Percentiles rank a stretch among this genome's conserved stretches.
phyloP scores from a whole-genome alignment of 1,140 invertebrate species.

The Drosophila bocqueti region DNA sequence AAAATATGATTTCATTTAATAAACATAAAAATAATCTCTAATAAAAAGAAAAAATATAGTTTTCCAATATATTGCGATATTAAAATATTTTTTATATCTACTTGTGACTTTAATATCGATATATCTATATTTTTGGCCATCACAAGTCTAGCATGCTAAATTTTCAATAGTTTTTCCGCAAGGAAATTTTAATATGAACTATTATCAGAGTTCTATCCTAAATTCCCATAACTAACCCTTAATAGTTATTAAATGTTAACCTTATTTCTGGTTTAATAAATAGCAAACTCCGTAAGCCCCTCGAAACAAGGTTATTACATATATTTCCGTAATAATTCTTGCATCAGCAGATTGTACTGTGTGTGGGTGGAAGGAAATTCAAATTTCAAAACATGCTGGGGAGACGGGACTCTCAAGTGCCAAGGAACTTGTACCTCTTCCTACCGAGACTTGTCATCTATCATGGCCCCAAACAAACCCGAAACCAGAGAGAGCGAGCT shows the following conservation, averaged over 20 bases:
- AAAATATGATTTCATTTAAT: no score
- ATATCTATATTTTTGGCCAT: background rate
- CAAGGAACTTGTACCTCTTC: slow-evolving; percentile 65
- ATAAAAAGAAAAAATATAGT: no score
- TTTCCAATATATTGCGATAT: background rate
- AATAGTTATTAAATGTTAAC: background rate
- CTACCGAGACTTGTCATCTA: slow-evolving; percentile 77
- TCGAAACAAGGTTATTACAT: slow-evolving; percentile 11
- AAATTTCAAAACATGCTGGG: slow-evolving; percentile 66
- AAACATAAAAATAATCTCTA: no score
- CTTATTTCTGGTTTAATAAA: background rate
- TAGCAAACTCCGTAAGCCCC: background rate
- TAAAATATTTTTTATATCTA: background rate
- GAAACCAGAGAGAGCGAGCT: slow-evolving; percentile 14
- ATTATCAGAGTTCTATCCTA: background rate
- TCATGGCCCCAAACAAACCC: slow-evolving; percentile 66
- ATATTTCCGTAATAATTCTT: slow-evolving; percentile 8
- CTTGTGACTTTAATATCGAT: background rate
- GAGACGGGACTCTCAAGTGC: slow-evolving; percentile 55
- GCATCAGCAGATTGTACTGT: slow-evolving; percentile 29
- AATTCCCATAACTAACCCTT: background rate
- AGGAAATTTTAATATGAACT: background rate
- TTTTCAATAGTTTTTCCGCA: background rate
- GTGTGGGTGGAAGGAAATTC: slow-evolving; percentile 48
- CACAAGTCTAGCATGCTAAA: background rate